Base-by-base conservation (phyloP, 2,888 invertebrate species). In the Luffia ferchaultella region DNA sequence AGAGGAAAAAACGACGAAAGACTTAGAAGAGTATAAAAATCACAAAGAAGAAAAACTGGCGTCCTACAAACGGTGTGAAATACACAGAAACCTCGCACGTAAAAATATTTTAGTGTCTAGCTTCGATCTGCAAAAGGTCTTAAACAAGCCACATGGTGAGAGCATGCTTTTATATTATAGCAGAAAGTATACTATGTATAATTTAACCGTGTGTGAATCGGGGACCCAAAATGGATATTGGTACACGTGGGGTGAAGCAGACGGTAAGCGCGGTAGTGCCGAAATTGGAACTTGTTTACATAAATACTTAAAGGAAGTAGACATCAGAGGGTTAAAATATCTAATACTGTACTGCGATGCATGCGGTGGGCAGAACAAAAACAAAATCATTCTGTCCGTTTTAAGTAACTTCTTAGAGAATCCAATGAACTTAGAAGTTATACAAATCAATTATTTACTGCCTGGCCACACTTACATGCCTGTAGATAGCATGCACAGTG, bases 211-310 rank as follows among this genome's bases (percentile, higher is more conserved):
- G 49, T 62, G 57, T 50, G 52, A 67, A 46, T 46, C 67, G 3
- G 50, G 61, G 53, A 57, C 46, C 18, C 54, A 55, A 30, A 20
- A 42, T 46, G 57, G 55, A 19, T 58, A 64, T 42, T 53, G 63
- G 54, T 66, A 59, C 56, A 56, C 70, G 40, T 68, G 68, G 67
- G 61, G 69, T 50, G 64, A 71, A 52, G 57, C 61, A 2, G 52
- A 62, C 18, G 65, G 61, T 1, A 55, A 63, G 46, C 57, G 67
- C 54, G 67, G 66, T 53, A 60, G 59, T 9, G 61, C 62, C 48
- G 65, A 67, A 54, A 60, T 68, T 48, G 67, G 57, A 12, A 61
- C 62, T n/a, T 68, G 64, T 51, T 58, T 68, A 45, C 61, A 55
- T 42, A 59, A 63, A 45, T 68, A 63, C 51, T 18, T 70, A 3